phyloP scores from a whole-genome alignment of 2,797 vertebrate species.

The Micromesistius poutassou region DNA sequence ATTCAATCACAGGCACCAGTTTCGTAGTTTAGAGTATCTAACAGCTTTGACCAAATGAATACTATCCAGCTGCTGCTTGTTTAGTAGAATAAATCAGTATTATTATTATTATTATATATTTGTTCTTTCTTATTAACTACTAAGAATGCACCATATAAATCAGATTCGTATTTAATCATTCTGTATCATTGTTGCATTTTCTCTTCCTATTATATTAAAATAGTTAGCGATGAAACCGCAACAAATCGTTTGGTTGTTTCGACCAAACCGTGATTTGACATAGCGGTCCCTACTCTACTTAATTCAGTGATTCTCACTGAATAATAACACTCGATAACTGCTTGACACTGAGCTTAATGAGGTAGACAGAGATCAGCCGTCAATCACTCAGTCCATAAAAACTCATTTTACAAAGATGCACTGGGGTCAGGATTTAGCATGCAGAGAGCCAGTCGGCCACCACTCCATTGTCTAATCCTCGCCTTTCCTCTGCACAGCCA shows the following conservation, averaged over 20 bases:
- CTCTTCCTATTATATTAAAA: background rate
- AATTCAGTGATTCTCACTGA: constrained; percentile 15
- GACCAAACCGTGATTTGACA: background rate
- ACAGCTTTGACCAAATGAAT: background rate
- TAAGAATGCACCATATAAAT: background rate
- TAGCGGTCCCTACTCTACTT: constrained; percentile 21
- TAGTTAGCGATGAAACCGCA: background rate
- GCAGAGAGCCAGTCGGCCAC: background rate
- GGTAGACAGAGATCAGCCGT: constrained; percentile 31
- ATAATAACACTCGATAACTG: constrained; percentile 34
- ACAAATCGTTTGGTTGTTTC: background rate
- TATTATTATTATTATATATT: background rate
- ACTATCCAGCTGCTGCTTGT: background rate
- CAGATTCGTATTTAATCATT: background rate
- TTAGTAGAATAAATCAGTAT: background rate
- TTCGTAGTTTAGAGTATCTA: background rate
- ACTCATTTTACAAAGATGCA: constrained; percentile 41
- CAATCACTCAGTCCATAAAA: constrained; percentile 42
- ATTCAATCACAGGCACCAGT: background rate
- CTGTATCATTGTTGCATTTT: background rate
- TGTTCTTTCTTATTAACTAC: background rate
- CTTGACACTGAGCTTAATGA: constrained; percentile 37
- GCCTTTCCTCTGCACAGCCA: background rate
- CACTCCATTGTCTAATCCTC: background rate
- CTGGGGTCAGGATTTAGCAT: constrained; percentile 32